A percentile compares a stretch with the other conserved stretches of the same genome.
These are phyloP conservation scores for Tribolium freemani DNA, from an alignment of 2,888 invertebrate genomes.

Conservation along the genomic window DNA sequence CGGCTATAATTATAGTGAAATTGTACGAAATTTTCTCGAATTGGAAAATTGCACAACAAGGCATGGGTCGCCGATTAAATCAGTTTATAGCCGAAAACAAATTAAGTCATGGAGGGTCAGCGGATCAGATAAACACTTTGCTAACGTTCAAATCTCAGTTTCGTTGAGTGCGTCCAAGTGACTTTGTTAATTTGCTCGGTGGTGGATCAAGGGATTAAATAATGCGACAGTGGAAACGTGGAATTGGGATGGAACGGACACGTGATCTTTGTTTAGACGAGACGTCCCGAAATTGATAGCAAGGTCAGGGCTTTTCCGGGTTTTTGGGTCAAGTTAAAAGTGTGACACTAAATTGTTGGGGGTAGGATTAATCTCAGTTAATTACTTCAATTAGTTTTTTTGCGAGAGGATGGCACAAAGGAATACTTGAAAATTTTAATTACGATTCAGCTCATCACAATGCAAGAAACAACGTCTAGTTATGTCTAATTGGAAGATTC, in stretches of 20 bases:
- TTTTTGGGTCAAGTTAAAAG: slow-evolving; percentile 14
- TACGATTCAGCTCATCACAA: background rate
- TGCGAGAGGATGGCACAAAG: background rate
- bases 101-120: slow-evolving; percentile 38
- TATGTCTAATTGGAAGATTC: background rate
- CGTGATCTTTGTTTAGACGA: slow-evolving; percentile 25
- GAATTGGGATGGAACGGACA: background rate
- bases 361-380: no score
- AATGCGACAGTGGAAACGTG: slow-evolving; percentile 28
- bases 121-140: slow-evolving; percentile 31
- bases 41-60: background rate
- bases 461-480: background rate
- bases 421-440: background rate
- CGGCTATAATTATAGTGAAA: background rate
- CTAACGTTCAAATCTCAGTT: slow-evolving; percentile 25
- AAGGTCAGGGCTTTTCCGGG: slow-evolving; percentile 28
- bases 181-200: background rate
- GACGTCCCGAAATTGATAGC: slow-evolving; percentile 20
- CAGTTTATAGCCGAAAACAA: slow-evolving; percentile 25
- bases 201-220: slow-evolving; percentile 25
- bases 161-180: background rate
- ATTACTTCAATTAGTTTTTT: no score
- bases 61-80: slow-evolving; percentile 1
- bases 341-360: background rate
- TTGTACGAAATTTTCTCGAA: background rate